Conservation (phyloP, 2,797 vertebrate species). For the Lacerta bilineata region DNA sequence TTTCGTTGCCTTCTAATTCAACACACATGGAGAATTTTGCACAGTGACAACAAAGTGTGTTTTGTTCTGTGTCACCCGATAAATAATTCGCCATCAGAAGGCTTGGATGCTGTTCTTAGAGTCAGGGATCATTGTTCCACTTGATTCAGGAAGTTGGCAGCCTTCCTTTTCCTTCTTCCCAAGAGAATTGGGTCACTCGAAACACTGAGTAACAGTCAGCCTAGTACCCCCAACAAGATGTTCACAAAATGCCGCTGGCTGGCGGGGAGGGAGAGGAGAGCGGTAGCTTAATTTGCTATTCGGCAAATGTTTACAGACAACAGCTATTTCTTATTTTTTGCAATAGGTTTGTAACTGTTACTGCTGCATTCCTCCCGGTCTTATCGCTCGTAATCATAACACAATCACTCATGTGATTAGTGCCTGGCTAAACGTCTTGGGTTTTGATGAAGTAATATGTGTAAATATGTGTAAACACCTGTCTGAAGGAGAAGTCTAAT, state of each 20-base stretch:
- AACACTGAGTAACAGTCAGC: conserved; percentile 64
- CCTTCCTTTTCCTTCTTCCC: conserved; percentile 67
- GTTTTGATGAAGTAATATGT: conserved; percentile 24
- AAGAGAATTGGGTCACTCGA: conserved; percentile 64
- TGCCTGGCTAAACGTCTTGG: conserved; percentile 37
- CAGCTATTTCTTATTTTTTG: not conserved
- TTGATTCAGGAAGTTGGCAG: conserved; percentile 74
- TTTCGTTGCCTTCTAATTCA: conserved; percentile 54
- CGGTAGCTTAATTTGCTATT: conserved; percentile 52
- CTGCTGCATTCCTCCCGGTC: conserved; percentile 50
- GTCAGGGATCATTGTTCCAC: conserved; percentile 70
- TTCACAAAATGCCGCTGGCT: conserved; percentile 14
- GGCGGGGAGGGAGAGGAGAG: not conserved
- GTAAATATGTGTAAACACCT: conserved; percentile 8
- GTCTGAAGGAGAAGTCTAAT: accelerated
- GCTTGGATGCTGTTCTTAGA: conserved; percentile 64
- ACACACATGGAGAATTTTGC: conserved; percentile 40
- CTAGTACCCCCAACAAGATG: conserved; percentile 58
- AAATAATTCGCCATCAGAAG: conserved; percentile 75
- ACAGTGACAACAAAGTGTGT: conserved; percentile 60
- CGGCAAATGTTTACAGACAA: conserved; percentile 13
- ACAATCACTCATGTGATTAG: not conserved
- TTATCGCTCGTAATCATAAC: conserved; percentile 31
- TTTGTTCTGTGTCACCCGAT: conserved; percentile 76
- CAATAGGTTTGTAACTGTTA: conserved; percentile 37